phyloP scores from a whole-genome alignment of 2,113 vertebrate species.

The Falcunculus frontatus region DNA sequence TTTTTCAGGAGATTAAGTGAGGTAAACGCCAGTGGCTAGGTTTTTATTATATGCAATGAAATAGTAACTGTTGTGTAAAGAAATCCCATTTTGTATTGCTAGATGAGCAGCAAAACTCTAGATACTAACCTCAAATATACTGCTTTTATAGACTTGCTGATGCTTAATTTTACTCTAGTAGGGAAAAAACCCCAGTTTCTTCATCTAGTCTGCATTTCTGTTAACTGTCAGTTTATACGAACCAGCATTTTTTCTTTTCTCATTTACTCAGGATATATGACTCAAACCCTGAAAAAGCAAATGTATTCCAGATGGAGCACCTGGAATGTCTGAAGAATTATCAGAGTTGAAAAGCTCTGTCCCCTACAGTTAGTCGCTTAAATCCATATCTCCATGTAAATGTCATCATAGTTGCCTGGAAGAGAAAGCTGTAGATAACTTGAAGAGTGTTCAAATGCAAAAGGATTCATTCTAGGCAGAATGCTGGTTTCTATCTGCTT shows the following conservation, averaged over 20 bases:
- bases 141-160: background rate
- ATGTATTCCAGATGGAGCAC: slow-evolving; percentile 90
- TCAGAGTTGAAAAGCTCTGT: slow-evolving; percentile 80
- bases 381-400: slow-evolving; percentile 34
- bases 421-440: slow-evolving; percentile 49
- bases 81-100: background rate
- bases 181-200: accelerated
- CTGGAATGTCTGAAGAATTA: slow-evolving; percentile 83
- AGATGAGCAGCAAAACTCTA: background rate
- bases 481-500: background rate
- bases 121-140: background rate
- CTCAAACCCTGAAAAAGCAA: slow-evolving; percentile 81
- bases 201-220: background rate
- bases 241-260: background rate
- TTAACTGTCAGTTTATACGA: background rate
- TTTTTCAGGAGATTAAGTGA: background rate
- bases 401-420: slow-evolving; percentile 26
- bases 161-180: background rate
- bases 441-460: slow-evolving; percentile 41
- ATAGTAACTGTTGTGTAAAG: background rate
- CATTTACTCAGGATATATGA: slow-evolving; percentile 83
- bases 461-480: background rate
- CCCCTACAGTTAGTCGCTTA: slow-evolving; percentile 77
- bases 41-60: background rate
- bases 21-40: background rate